Base-by-base conservation (phyloP, 2,113 vertebrate genomes). In the Vulpes lagopus region DNA sequence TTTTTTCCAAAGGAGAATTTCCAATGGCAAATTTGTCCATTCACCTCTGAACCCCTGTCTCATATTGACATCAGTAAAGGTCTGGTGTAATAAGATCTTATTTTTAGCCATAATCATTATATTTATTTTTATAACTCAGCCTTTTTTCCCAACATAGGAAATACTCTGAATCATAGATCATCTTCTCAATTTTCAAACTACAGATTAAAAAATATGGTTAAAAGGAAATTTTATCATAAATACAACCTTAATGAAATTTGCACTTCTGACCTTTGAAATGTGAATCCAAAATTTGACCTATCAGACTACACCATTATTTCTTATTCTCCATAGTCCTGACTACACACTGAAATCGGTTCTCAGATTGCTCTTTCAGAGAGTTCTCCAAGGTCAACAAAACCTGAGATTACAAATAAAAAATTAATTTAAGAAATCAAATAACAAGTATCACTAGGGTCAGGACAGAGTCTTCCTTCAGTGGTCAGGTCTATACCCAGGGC, bases 391-490 rank as follows among this genome's bases (percentile, higher is more conserved):
- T 97, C 93, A 96, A 91, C 76, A 96, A 95, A 97, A 95, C 65
- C 74, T 96, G 88, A 97, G 53, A 97, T 97, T 91, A 96, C 94
- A 96, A 96, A 88, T 96, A 92, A 96, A 98, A 97, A 98, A 96
- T 80, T 94, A 96, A 96, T 97, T 97, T 97, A 96, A 94, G 80
- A 97, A 95, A 94, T 97, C 96, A 98, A 96, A 93, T 96, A 97
- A 94, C 84, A 97, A 49, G 38, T 65, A 89, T 88, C 49, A 1
- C 22, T 57, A 59, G 59, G 85, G 76, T 96, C 65, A 97, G 64
- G 20, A 89, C 22, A 90, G 85, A 74, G 35, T 64, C 59, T 67
- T 88, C 49, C 67, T 95, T 89, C 25, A 8, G 69, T 55, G 17
- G 38, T 79, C 81, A 88, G 32, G 65, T 76, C 23, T 91, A 25